Evolutionary conservation across 2,888 invertebrate genomes (phyloP).

Genomic region (Embidobia sp.): DNA sequence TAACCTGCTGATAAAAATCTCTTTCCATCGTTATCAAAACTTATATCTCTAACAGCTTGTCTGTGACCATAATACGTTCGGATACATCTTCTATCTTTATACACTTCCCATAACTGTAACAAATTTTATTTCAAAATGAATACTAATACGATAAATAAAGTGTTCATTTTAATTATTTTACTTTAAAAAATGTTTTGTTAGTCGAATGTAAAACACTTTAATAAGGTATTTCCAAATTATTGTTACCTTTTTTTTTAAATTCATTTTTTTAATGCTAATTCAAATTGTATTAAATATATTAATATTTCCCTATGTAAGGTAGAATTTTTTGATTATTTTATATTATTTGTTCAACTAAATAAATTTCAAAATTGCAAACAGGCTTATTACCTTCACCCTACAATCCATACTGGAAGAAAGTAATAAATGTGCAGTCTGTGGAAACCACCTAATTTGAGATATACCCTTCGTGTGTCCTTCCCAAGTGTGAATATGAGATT

Average conservation of each 20-base stretch:
- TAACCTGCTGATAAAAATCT: slow-evolving; percentile 98
- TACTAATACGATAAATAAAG: too few species aligned
- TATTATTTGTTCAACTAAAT: too few species aligned
- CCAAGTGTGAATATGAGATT: slow-evolving; percentile 98
- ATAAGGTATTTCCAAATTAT: too few species aligned
- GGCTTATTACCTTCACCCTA: slow-evolving; percentile 94
- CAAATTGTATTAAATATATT: too few species aligned
- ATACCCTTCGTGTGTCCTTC: slow-evolving; percentile 98
- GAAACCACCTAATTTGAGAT: slow-evolving; percentile 97
- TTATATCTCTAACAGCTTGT: slow-evolving; percentile 97
- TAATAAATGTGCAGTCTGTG: slow-evolving; percentile 95
- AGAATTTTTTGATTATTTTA: too few species aligned
- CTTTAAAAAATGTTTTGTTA: too few species aligned
- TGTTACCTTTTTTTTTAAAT: too few species aligned
- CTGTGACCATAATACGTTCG: slow-evolving; percentile 98
- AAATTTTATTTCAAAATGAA: slow-evolving; percentile 1
- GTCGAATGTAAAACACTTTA: too few species aligned
- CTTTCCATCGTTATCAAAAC: slow-evolving; percentile 96
- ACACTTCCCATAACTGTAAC: slow-evolving; percentile 96
- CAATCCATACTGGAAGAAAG: slow-evolving; percentile 98
- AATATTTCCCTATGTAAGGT: too few species aligned
- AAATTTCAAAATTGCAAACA: background rate
- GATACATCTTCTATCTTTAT: slow-evolving; percentile 95
- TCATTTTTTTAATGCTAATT: too few species aligned
- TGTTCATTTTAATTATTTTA: too few species aligned